Evolutionary conservation across 2,113 vertebrate species (phyloP).

Genomic region (Trinectes maculatus): DNA sequence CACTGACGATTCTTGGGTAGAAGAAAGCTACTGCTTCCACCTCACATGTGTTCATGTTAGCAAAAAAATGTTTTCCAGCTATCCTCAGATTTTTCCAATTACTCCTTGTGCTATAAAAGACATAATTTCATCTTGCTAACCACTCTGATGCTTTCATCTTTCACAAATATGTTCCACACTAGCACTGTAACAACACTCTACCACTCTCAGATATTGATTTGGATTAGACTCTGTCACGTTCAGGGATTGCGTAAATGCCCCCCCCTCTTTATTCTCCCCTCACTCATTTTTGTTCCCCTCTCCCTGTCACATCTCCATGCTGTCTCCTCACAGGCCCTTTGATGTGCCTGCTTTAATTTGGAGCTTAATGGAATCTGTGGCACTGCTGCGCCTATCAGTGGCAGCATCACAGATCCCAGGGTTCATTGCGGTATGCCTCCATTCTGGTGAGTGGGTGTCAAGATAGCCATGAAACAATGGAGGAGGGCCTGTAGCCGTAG

Average conservation of each 20-base stretch:
- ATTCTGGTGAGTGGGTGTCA: slow-evolving; percentile 79
- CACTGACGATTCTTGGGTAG: slow-evolving; percentile 10
- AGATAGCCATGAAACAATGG: slow-evolving; percentile 81
- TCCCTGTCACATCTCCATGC: slow-evolving; percentile 72
- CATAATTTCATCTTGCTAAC: slow-evolving; percentile 73
- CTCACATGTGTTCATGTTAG: slow-evolving; percentile 42
- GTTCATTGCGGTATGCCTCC: slow-evolving; percentile 75
- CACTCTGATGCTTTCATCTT: slow-evolving; percentile 76
- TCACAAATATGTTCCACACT: slow-evolving; percentile 71
- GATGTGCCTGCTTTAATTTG: slow-evolving; percentile 84
- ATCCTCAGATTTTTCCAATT: slow-evolving; percentile 64
- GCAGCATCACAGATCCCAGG: slow-evolving; percentile 79
- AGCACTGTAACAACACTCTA: slow-evolving; percentile 72
- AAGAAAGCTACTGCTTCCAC: slow-evolving; percentile 25
- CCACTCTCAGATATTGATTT: slow-evolving; percentile 80
- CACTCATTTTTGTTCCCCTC: slow-evolving; percentile 69
- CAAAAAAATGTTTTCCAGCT: slow-evolving; percentile 52
- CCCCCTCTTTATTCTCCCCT: slow-evolving; percentile 57
- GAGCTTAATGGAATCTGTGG: slow-evolving; percentile 82
- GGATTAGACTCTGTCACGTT: slow-evolving; percentile 77
- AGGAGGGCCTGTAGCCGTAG: slow-evolving; percentile 66
- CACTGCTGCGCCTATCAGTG: slow-evolving; percentile 77
- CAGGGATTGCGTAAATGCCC: slow-evolving; percentile 72
- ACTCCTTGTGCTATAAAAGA: slow-evolving; percentile 67
- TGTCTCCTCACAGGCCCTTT: slow-evolving; percentile 76